phyloP scores from a whole-genome alignment of 2,113 vertebrate species.

The Gavialis gangeticus region DNA sequence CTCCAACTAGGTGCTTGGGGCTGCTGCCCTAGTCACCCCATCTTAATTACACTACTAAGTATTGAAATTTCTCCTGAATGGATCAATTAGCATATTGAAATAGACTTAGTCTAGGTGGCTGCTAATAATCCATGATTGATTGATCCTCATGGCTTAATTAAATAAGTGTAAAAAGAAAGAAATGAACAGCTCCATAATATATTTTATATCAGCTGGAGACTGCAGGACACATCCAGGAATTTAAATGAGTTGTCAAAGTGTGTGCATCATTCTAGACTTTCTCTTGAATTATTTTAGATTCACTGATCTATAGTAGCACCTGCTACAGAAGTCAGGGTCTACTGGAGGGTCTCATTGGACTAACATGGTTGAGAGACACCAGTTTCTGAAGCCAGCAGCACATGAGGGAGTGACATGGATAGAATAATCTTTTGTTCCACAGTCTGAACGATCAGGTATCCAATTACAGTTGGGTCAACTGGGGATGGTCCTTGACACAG shows the following conservation, averaged over 20 bases:
- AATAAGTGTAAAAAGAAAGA: not conserved
- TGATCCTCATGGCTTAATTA: not conserved
- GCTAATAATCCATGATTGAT: not conserved
- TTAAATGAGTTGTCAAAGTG: not conserved
- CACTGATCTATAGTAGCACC: not conserved
- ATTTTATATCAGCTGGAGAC: not conserved
- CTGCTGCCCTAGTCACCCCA: too few species aligned
- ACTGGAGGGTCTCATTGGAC: too few species aligned
- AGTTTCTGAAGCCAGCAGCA: too few species aligned
- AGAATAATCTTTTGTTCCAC: too few species aligned
- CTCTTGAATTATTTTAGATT: not conserved
- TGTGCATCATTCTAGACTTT: not conserved
- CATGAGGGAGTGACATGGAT: too few species aligned
- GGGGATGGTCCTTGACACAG: too few species aligned
- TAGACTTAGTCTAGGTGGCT: not conserved
- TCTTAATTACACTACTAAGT: not conserved
- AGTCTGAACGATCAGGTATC: too few species aligned
- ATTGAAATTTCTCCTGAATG: not conserved
- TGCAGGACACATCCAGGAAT: not conserved
- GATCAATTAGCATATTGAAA: not conserved
- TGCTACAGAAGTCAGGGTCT: not conserved
- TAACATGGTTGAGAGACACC: too few species aligned
- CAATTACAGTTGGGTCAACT: too few species aligned
- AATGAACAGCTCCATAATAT: not conserved
- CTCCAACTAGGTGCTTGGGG: too few species aligned